A percentile compares a stretch with the other conserved stretches of the same genome.
Evolutionary conservation across 2,797 vertebrate species (phyloP).

Genomic region (Lepus townsendii): DNA sequence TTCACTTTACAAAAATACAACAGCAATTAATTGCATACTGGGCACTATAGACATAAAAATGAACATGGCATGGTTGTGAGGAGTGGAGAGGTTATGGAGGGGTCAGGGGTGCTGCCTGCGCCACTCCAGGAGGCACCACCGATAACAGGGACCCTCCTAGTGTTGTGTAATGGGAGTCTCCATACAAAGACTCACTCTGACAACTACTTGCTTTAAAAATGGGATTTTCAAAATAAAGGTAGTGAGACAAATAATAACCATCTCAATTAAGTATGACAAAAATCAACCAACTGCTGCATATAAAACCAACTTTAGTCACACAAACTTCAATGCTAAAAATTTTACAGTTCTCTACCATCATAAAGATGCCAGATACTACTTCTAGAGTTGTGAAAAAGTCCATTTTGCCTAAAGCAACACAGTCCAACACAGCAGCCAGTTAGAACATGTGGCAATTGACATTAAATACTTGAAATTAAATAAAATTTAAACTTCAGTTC

Average conservation of each 20-base stretch:
- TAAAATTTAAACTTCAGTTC: not conserved
- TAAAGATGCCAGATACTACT: not conserved
- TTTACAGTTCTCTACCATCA: not conserved
- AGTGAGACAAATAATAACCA: not conserved
- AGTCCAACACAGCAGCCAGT: not conserved
- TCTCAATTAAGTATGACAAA: not conserved
- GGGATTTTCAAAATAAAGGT: not conserved
- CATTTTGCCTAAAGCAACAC: not conserved
- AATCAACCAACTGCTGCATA: not conserved
- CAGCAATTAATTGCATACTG: not conserved
- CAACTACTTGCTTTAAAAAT: not conserved
- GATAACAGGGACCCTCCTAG: not conserved
- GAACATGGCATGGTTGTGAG: not conserved
- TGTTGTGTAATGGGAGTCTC: not conserved
- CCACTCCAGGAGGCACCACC: not conserved
- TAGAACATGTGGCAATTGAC: not conserved
- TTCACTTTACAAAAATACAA: not conserved
- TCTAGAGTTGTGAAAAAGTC: not conserved
- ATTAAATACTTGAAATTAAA: not conserved
- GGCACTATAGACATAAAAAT: not conserved
- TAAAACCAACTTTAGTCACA: not conserved
- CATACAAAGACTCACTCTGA: not conserved
- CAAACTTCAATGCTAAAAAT: not conserved
- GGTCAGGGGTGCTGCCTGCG: not conserved
- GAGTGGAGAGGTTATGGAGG: not conserved